Conservation (phyloP, 2,888 invertebrate species). For the Salticus scenicus region DNA sequence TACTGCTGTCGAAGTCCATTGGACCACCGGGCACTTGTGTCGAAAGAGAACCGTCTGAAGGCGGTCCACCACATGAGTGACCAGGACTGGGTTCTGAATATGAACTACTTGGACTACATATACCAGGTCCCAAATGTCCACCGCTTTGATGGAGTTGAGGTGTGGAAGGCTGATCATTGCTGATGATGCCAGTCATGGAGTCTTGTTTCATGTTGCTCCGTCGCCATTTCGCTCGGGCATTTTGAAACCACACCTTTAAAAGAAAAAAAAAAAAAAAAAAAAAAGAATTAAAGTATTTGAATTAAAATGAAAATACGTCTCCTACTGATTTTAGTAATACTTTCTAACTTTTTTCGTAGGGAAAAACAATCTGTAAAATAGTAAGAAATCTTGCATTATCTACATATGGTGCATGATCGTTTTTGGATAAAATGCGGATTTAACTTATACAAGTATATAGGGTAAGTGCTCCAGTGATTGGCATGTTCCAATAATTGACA, state of each 20-base stretch:
- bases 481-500: no score
- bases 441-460: no score
- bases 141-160: constrained; percentile 39
- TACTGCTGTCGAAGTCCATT: constrained; percentile 67
- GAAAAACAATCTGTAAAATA: no score
- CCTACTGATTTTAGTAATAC: no score
- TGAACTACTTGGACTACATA: constrained; percentile 63
- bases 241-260: constrained; percentile 98
- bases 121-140: constrained; percentile 30
- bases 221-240: constrained; percentile 97
- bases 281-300: no score
- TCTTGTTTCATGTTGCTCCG: constrained; percentile 81
- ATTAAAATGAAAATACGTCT: no score
- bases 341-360: no score
- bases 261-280: no score
- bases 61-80: constrained; percentile 45
- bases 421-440: no score
- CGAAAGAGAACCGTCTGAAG: constrained; percentile 57
- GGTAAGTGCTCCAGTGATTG: no score
- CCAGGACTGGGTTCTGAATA: constrained; percentile 66
- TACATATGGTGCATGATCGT: no score
- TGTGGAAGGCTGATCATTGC: constrained; percentile 48
- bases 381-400: no score
- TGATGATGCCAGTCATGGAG: constrained; percentile 33
- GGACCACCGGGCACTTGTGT: constrained; percentile 42